Evolutionary conservation across 2,888 invertebrate species (phyloP).

Genomic region (Polymixis flavicincta): DNA sequence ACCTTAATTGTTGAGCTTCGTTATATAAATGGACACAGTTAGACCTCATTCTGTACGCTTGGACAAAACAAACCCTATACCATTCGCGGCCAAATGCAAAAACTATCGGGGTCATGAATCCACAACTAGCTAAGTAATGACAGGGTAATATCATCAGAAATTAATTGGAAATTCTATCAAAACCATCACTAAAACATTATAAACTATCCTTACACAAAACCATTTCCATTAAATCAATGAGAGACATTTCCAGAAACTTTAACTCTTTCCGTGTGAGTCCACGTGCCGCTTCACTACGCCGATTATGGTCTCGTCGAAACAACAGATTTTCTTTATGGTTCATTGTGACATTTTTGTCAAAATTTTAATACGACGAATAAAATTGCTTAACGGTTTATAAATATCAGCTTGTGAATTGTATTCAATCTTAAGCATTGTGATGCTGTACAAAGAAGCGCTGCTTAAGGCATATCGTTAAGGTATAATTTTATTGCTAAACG

Average conservation of each 20-base stretch:
- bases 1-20: no score
- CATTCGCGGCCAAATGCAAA: no score
- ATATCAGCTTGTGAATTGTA: conserved; percentile 43
- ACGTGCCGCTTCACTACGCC: conserved; percentile 68
- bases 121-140: no score
- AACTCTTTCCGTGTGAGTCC: conserved; percentile 45
- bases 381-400: conserved; percentile 64
- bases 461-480: conserved; percentile 10
- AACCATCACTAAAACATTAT: conserved; percentile 1
- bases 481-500: conserved; percentile 1
- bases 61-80: no score
- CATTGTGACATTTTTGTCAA: conserved; percentile 64
- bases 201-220: not conserved
- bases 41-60: no score
- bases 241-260: conserved; percentile 65
- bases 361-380: conserved; percentile 59
- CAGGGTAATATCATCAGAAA: not conserved
- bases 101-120: no score
- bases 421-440: conserved; percentile 37
- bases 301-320: conserved; percentile 61
- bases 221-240: conserved; percentile 37
- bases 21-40: no score
- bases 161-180: not conserved
- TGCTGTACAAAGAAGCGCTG: conserved; percentile 7
- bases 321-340: conserved; percentile 53